Base-by-base conservation (phyloP, 1,140 invertebrate genomes). In the Piezodorus guildinii region DNA sequence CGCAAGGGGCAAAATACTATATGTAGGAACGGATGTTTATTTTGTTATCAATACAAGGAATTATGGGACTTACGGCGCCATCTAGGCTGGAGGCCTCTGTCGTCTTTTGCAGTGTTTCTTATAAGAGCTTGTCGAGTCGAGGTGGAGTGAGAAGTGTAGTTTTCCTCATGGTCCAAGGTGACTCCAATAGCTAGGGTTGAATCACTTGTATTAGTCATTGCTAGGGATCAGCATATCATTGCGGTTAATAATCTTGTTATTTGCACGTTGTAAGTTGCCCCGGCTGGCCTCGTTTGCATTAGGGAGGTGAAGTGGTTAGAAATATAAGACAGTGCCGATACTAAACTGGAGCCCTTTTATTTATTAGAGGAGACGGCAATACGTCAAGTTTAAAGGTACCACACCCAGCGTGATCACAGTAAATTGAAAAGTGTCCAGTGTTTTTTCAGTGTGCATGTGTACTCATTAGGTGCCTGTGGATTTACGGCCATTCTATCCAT, bases 181-280 rank as follows among this genome's bases (percentile, higher is more conserved):
- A 16, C 15, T 60, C 16, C 17, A 62, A 23, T 58, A 17, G 60
- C 30, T 62, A 39, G 59, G 52, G 51, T 62, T 64, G 62, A 62
- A 59, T 16, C n/a, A 27, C 51, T 39, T 25, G 52, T 23, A 46
- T 30, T n/a, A n/a, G 56, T 65, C 44, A 66, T n/a, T 62, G 58
- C 51, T 49, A 60, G 43, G 39, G 45, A 67, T 66, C 64, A 64
- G 69, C 65, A 67, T 52, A 68, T 67, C 68, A 70, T 72, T 70
- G 67, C 67, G 71, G 71, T 73, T n/a, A 73, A 74, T 76, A 77
- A 78, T 79, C 77, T 77, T 72, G 73, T 78, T 78, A 77, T 72
- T 72, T 71, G 72, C 76, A 75, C 77, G 76, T 75, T 77, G 75
- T 73, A 73, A 71, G 69, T 70, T 72, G 69, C 69, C 72, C 73